Evolutionary conservation across 1,140 invertebrate genomes (phyloP).

Genomic region (Augochlora pura): DNA sequence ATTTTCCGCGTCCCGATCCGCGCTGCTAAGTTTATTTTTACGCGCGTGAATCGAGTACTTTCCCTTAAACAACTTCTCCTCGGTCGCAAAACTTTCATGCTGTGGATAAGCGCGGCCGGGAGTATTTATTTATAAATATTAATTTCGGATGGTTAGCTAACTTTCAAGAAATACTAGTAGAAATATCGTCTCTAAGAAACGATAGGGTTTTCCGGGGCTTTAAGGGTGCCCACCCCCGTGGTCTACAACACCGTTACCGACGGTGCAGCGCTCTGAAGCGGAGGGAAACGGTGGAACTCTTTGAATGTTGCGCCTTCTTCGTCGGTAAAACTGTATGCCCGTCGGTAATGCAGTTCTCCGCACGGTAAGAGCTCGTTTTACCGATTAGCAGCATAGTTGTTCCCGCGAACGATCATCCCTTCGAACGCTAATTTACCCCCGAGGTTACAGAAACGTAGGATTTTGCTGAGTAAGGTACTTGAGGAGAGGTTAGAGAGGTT

Average conservation of each 20-base stretch:
- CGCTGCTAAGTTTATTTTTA: neutral
- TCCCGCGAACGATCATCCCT: neutral
- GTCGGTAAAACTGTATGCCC: constrained; percentile 7
- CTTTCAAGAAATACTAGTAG: no score
- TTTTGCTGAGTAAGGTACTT: no score
- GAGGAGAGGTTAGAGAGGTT: no score
- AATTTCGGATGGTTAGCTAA: no score
- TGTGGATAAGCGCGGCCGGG: no score
- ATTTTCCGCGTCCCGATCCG: neutral
- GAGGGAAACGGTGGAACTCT: neutral
- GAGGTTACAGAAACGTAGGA: no score
- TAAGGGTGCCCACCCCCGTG: neutral
- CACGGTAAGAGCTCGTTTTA: constrained; percentile 9
- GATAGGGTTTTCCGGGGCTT: neutral
- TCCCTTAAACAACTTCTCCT: no score
- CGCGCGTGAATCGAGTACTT: neutral
- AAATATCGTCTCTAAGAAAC: no score
- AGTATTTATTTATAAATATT: no score
- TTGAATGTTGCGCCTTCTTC: neutral
- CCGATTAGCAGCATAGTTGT: constrained; percentile 9
- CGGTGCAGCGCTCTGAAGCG: neutral
- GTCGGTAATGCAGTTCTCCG: constrained; percentile 39
- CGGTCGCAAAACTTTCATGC: no score
- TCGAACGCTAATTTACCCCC: neutral
- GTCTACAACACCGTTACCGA: no score